Evolutionary conservation across 2,797 vertebrate genomes (phyloP), one percentile per base, ranked within the genome.

Genomic region (Ctenopoma kingsleyae): DNA sequence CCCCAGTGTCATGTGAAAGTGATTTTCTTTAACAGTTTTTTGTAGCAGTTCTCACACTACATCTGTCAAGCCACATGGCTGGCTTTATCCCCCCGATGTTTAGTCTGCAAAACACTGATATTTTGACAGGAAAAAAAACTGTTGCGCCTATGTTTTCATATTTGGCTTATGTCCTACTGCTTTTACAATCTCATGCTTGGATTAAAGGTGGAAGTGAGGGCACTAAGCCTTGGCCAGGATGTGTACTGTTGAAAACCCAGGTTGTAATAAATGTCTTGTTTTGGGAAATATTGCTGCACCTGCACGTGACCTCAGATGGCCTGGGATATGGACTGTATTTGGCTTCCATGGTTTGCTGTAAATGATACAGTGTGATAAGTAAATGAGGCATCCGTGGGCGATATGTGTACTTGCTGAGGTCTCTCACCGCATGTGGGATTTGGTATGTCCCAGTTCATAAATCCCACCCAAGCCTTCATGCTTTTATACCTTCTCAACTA

Each of bases 71-170:
- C 61, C 75, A 55, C 76, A 74, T 60, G 25, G 59, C 51, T 15
- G 16, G 43, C 77, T 65, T 66, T 58, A 60, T 74, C 72, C 67
- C 59, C 70, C 40, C 40, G 54, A 57, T 92, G 92, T 94, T 94
- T 93, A 91, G 92, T 94, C 92, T 94, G 82, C 30, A 32, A 54
- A 56, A 6, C 62, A 38, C 72, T 30, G 58, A 80, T 93, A 86
- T 93, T 94, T 92, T 92, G 90, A 93, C 91, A 93, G 79, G 59
- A 87, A 87, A 87, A 84, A 68, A 71, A 53, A 44, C 60, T 68
- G 56, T 89, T 75, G 13, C 74, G 83, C 68, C 68, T 72, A 55
- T 74, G 80, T 84, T 85, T 86, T 83, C 86, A 40, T 85, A 67
- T 82, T 84, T 84, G 84, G 56, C 80, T 76, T 52, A 11, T 4